Evolutionary conservation across 2,888 invertebrate species (phyloP), one percentile per base, ranked within the genome.

Genomic region (Papilio protenor): DNA sequence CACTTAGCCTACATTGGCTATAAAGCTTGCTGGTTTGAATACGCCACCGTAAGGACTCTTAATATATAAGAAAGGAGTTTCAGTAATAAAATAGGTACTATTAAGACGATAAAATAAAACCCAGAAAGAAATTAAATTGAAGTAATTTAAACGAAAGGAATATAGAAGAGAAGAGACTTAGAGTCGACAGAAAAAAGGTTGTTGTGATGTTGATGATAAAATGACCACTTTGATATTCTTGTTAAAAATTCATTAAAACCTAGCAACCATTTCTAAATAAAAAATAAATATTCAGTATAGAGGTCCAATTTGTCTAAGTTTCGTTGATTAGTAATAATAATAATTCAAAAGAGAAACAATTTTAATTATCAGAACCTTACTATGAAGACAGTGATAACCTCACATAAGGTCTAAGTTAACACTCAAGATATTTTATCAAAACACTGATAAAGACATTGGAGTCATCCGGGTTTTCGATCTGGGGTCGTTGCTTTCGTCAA

Each of bases 1-100:
- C 86, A 86, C 86, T 87, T 83, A 84, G 76, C 79, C 40, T 57
- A 52, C 45, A 70, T 71, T 77, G 70, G 49, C 74, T 45, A 78
- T 75, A 78, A 75, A 78, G 33, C 74, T 76, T 21, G 14, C 71
- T 75, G 61, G 59, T 64, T 75, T 75, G 78, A 78, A 78, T 78
- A 78, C 61, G 8, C 14, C 10, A 72, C 1, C 40, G 47, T 49
- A 77, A 40, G 21, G 11, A 49, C 33, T 49, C 27, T 57, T 77
- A 73, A 69, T 57, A 59, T 77, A 74, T 66, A 55, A 40, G 33
- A 21, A 18, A 23, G 47, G 47, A 69, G 11, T 45, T 55, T 27
- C 16, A 4, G 10, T 21, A 5, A 18, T 52, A 73, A 73, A 57
- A 77, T 55, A 2, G 27, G 27, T 27, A 61, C 8, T n/a, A 12